Evolutionary conservation across 2,797 vertebrate genomes (phyloP), one percentile per base, ranked within the genome.

Genomic region (Austrolebias charrua): DNA sequence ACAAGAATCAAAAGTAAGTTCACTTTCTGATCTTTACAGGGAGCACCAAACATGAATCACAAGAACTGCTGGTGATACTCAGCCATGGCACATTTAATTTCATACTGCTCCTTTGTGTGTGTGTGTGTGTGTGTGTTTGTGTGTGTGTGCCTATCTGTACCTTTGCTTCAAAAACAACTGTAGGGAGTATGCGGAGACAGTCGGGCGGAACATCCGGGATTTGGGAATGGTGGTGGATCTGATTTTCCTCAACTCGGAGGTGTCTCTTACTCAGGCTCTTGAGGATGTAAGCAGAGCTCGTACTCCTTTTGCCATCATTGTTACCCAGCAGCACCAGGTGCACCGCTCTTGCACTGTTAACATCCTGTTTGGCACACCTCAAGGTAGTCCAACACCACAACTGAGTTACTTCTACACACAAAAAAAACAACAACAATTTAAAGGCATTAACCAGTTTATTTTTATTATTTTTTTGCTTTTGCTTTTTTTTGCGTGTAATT

Each of bases 221-320:
- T 83, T 98, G 55, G 97, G 97, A 63, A 98, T 99, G 97, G 95
- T 99, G 38, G 98, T 99, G 84, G 98, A 99, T 87, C 91, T 99
- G 79, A 99, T 99, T 88, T 99, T 99, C 88, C 95, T 99, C 76
- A 99, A 99, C 91, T 98, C 96, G 0, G 98, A 99, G 73, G 96
- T 99, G 71, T 99, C 96, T 0, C 88, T 99, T 47, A 95, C 95
- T 0, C 97, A 98, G 87, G 98, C 97, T 1, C 90, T 99, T 83
- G 97, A 99, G 29, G 98, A 99, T 8, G 95, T 99, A 16, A 95
- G 95, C 79, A 90, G 95, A 56, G 96, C 96, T 60, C 95, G 95
- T 9, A 97, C 98, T n/a, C 97, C 96, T 38, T 99, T 99, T 58
- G 97, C 96, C 78, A 98, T 99, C 71, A 97, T 98, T 82, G 96